Evolutionary conservation across 1,140 invertebrate genomes (phyloP).

Genomic region (Chlorops oryzae): DNA sequence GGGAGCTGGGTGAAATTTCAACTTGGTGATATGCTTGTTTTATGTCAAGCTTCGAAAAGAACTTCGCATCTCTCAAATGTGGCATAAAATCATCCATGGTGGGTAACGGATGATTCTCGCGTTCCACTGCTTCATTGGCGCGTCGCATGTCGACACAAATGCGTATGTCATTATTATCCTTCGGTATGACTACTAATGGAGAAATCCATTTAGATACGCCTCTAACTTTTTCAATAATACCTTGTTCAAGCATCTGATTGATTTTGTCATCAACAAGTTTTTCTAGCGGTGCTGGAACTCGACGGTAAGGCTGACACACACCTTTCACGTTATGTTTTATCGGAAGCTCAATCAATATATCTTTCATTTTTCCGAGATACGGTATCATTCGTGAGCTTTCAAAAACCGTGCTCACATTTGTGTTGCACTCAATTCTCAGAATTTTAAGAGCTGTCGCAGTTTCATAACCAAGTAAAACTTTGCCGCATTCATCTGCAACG

Average conservation of each 20-base stretch:
- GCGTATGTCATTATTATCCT: constrained; percentile 36
- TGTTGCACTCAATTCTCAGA: too few species aligned
- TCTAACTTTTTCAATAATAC: constrained; percentile 17
- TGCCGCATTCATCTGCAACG: too few species aligned
- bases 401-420: too few species aligned
- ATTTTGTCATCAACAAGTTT: constrained; percentile 13
- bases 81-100: constrained; percentile 35
- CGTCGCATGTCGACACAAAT: constrained; percentile 45
- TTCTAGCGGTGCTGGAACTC: too few species aligned
- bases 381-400: too few species aligned
- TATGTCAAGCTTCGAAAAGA: constrained; percentile 29
- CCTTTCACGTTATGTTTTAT: too few species aligned
- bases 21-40: constrained; percentile 33
- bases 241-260: constrained; percentile 8
- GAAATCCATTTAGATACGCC: constrained; percentile 33
- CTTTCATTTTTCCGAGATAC: too few species aligned
- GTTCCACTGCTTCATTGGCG: constrained; percentile 40
- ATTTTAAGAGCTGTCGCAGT: too few species aligned
- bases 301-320: too few species aligned
- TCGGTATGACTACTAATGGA: constrained; percentile 35
- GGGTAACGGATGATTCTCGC: constrained; percentile 40
- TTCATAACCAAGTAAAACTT: too few species aligned
- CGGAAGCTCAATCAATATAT: too few species aligned
- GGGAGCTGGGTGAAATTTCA: constrained; percentile 19
- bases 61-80: constrained; percentile 25